These are phyloP conservation scores for Petrocephalus schoutedeni DNA, from an alignment of 2,797 vertebrate genomes.

Conservation along the genomic window DNA sequence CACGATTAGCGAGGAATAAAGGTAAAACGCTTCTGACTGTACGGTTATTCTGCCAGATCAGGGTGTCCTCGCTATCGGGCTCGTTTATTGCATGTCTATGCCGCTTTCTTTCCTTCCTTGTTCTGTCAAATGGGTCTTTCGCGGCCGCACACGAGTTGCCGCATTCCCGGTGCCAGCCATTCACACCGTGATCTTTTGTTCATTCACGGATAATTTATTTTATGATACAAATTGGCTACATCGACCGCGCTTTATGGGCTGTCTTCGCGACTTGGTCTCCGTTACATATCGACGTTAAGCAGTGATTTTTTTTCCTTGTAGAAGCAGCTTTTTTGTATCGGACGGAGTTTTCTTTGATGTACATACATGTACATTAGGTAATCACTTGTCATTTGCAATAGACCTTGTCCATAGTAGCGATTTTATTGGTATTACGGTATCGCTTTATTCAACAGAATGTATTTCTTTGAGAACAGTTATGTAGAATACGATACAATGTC, in stretches of 20 bases:
- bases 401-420: background rate
- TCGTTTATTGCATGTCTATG: slow-evolving; percentile 9
- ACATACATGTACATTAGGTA: background rate
- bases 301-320: background rate
- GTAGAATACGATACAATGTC: background rate
- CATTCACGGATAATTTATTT: slow-evolving; percentile 7
- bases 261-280: background rate
- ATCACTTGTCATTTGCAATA: background rate
- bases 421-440: background rate
- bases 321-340: background rate
- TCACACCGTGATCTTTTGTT: slow-evolving; percentile 12
- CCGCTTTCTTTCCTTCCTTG: background rate
- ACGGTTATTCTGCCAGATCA: background rate
- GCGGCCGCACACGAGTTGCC: slow-evolving; percentile 10
- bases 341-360: background rate
- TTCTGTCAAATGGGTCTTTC: slow-evolving; percentile 11
- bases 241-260: background rate
- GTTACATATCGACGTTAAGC: background rate
- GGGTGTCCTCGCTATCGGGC: background rate
- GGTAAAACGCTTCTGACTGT: background rate
- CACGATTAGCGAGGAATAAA: background rate
- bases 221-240: background rate
- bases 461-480: background rate
- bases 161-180: slow-evolving; percentile 16
- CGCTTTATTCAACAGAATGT: background rate